Conservation (phyloP, 2,113 vertebrate species). For the Mobula hypostoma region DNA sequence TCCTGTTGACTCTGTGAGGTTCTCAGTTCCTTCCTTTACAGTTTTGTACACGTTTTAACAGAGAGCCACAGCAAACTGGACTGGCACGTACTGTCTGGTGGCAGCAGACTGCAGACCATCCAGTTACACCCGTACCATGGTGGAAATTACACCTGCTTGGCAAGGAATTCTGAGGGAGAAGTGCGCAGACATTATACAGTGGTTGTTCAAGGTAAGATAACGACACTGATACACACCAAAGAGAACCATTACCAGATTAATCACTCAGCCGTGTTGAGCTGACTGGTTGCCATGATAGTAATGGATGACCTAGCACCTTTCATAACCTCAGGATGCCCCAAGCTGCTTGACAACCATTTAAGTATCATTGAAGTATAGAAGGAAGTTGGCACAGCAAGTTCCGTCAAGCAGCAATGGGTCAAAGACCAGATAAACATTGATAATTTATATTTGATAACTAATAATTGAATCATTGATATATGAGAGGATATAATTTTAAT, state of each 20-base stretch:
- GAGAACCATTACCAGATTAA: background rate
- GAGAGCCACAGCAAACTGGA: conserved; percentile 45
- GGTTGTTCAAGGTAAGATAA: conserved; percentile 64
- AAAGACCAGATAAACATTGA: background rate
- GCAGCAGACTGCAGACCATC: conserved; percentile 70
- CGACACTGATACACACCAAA: background rate
- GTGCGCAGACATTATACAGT: conserved; percentile 65
- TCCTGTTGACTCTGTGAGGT: background rate
- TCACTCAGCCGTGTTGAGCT: background rate
- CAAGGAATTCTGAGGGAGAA: conserved; percentile 50
- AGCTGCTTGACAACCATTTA: background rate
- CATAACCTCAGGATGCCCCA: background rate
- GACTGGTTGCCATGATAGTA: background rate
- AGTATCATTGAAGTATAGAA: background rate
- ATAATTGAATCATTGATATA: too few relatives aligned
- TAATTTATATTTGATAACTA: too few relatives aligned
- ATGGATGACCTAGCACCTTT: background rate
- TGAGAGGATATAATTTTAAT: too few relatives aligned
- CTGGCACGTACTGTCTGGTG: conserved; percentile 59
- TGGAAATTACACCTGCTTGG: conserved; percentile 74
- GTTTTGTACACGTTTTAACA: background rate
- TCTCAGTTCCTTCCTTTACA: background rate
- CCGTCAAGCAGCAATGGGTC: background rate
- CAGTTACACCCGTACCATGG: conserved; percentile 68
- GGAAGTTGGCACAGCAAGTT: background rate